Evolutionary conservation across 2,113 vertebrate genomes (phyloP).

Genomic region (Spheniscus mendiculus): DNA sequence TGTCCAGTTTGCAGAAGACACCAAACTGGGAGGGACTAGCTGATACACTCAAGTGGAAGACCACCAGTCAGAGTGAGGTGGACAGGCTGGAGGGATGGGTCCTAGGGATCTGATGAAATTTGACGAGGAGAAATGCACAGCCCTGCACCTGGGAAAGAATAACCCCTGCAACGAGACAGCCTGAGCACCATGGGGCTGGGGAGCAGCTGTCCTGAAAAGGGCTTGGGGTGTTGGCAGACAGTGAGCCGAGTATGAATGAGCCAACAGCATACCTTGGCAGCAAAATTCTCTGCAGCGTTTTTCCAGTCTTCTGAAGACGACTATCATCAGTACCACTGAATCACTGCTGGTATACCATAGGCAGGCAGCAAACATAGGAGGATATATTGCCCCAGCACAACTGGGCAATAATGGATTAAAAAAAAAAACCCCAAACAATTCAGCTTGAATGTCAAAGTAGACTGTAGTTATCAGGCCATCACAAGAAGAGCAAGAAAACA

Average conservation of each 20-base stretch:
- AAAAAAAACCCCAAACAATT: not conserved
- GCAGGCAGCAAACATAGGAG: not conserved
- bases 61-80: not conserved
- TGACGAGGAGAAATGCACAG: not conserved
- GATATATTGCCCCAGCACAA: not conserved
- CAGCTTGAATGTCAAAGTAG: not conserved
- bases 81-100: not conserved
- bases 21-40: not conserved
- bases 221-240: not conserved
- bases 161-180: not conserved
- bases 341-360: not conserved
- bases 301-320: not conserved
- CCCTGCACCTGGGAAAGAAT: not conserved
- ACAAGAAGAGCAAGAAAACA: no score
- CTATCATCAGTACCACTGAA: no score
- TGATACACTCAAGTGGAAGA: not conserved
- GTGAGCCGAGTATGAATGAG: not conserved
- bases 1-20: not conserved
- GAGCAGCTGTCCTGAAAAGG: not conserved
- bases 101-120: not conserved
- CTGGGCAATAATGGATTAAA: not conserved
- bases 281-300: not conserved
- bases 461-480: no score
- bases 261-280: not conserved
- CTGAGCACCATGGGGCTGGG: not conserved